Conservation (phyloP, 2,797 vertebrate species). For the Spinibarbus caldwelli region DNA sequence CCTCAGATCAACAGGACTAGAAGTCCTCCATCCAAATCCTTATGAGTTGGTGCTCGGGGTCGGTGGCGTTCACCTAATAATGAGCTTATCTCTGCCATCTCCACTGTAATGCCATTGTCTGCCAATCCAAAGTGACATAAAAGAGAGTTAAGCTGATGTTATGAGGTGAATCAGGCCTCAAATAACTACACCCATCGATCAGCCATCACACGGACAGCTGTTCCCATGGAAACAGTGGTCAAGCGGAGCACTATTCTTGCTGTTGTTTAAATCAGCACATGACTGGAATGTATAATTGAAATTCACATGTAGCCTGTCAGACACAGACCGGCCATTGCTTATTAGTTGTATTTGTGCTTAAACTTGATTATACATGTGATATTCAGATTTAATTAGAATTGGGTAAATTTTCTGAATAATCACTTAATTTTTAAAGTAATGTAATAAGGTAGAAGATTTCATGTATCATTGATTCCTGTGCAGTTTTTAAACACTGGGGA, state of each 20-base stretch:
- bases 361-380: background rate
- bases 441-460: background rate
- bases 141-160: constrained; percentile 45
- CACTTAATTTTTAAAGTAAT: background rate
- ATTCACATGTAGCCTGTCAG: background rate
- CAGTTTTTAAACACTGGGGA: background rate
- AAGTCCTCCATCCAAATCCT: constrained; percentile 13
- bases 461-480: background rate
- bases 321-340: background rate
- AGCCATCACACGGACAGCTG: constrained; percentile 53
- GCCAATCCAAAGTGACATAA: constrained; percentile 28
- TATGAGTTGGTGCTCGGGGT: constrained; percentile 5
- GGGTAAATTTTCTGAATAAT: background rate
- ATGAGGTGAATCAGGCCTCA: constrained; percentile 67
- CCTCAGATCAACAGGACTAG: constrained; percentile 12
- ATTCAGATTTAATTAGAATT: constrained; percentile 2
- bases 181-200: constrained; percentile 71
- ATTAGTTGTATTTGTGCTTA: background rate
- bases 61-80: constrained; percentile 10
- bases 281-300: constrained; percentile 48
- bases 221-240: constrained; percentile 74
- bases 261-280: constrained; percentile 59
- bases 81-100: constrained; percentile 28
- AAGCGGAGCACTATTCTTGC: constrained; percentile 59
- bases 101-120: constrained; percentile 36